These are phyloP conservation scores for Musca vetustissima DNA, from an alignment of 1,140 invertebrate species.

Conservation along the genomic window DNA sequence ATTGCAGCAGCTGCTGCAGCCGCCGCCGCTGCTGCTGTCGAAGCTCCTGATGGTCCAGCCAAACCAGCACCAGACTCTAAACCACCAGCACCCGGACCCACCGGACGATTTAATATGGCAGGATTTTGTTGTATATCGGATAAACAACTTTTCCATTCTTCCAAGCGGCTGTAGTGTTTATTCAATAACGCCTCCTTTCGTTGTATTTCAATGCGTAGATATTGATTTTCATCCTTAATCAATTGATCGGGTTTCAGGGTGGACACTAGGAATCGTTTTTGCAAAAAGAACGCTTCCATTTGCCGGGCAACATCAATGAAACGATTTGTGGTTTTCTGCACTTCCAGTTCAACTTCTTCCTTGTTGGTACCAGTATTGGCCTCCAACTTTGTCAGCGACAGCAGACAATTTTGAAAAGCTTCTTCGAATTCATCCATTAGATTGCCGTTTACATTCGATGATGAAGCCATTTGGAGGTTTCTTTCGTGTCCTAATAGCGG, in stretches of 20 bases:
- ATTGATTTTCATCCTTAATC: conserved; percentile 87
- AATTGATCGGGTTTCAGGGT: conserved; percentile 88
- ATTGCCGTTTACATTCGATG: conserved; percentile 78
- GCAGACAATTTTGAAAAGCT: conserved; percentile 83
- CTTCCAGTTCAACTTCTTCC: conserved; percentile 80
- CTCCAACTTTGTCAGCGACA: conserved; percentile 77
- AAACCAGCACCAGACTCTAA: conserved; percentile 23
- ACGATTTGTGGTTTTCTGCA: conserved; percentile 79
- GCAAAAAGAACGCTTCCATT: conserved; percentile 92
- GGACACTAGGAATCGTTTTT: conserved; percentile 87
- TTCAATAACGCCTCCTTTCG: conserved; percentile 87
- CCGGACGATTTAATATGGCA: conserved; percentile 40
- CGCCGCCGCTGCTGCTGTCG: conserved; percentile 53
- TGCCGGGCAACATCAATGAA: conserved; percentile 89
- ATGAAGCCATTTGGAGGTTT: conserved; percentile 67
- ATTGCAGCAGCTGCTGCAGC: conserved; percentile 37
- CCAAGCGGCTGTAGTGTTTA: conserved; percentile 87
- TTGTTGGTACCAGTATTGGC: conserved; percentile 72
- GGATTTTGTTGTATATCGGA: conserved; percentile 65
- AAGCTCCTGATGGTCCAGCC: conserved; percentile 33
- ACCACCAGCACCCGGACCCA: background rate
- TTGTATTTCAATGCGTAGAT: conserved; percentile 77
- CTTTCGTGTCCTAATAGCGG: no score
- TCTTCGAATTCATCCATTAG: conserved; percentile 84
- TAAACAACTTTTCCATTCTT: conserved; percentile 84